Conservation (phyloP, 1,140 invertebrate genomes). For the Bombus vancouverensis region DNA sequence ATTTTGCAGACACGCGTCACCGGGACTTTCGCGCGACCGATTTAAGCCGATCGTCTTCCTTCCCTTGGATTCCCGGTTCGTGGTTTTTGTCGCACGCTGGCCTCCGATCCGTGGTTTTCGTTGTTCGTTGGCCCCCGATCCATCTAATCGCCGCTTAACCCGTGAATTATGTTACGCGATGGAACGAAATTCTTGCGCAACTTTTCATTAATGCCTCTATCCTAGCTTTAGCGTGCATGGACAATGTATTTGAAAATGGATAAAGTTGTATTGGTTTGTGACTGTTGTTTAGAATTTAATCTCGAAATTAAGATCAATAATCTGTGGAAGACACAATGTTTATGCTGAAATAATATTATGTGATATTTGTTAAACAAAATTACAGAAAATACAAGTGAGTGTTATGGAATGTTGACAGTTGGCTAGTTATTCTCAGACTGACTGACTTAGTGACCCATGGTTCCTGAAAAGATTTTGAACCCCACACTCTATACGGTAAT, state of each 20-base stretch:
- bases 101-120: background rate
- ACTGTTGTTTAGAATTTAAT: no score
- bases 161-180: constrained; percentile 12
- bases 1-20: constrained; percentile 26
- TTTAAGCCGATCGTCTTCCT: background rate
- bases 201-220: background rate
- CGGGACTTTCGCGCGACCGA: constrained; percentile 27
- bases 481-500: no score
- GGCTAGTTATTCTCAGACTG: no score
- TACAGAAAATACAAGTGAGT: no score
- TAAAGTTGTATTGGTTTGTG: background rate
- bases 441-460: no score
- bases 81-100: background rate
- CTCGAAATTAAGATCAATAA: no score
- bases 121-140: background rate
- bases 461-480: no score
- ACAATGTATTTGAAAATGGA: background rate
- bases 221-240: background rate
- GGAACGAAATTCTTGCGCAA: background rate
- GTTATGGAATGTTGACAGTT: no score
- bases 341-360: no score
- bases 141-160: constrained; percentile 7
- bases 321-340: no score
- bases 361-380: no score
- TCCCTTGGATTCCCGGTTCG: background rate